Conservation (phyloP, 2,113 vertebrate species). For the Poecilia latipinna region DNA sequence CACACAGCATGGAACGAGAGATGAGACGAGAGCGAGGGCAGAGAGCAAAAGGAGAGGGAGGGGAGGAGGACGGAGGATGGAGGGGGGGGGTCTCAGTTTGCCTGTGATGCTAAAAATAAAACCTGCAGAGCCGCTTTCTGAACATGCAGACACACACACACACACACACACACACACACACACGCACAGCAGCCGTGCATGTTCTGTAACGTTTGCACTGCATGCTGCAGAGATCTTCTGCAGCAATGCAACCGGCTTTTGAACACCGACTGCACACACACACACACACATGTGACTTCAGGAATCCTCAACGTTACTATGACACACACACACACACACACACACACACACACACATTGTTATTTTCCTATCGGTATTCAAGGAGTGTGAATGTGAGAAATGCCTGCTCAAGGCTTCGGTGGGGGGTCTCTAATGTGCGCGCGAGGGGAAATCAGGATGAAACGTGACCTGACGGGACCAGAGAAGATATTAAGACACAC, state of each 20-base stretch:
- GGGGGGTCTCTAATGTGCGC: conserved; percentile 22
- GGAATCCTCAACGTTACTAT: conserved; percentile 4
- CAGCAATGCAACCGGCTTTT: conserved; percentile 1
- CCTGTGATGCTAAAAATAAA: conserved; percentile 80
- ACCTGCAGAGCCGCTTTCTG: conserved; percentile 66
- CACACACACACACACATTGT: not conserved
- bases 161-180: conserved; percentile 42
- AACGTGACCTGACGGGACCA: conserved; percentile 63
- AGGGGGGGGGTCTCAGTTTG: conserved; percentile 48
- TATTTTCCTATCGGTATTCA: conserved; percentile 42
- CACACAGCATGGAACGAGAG: conserved; percentile 32
- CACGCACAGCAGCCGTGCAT: conserved; percentile 57
- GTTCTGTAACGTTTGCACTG: conserved; percentile 7
- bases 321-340: not conserved
- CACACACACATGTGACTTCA: no score
- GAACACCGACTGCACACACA: conserved; percentile 12
- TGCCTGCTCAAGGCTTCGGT: conserved; percentile 29
- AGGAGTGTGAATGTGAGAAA: conserved; percentile 30
- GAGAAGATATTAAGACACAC: conserved; percentile 69
- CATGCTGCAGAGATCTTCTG: conserved; percentile 14
- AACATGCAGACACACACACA: conserved; percentile 61
- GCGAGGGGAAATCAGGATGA: conserved; percentile 35
- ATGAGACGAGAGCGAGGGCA: conserved; percentile 58
- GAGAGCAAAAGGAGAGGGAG: conserved; percentile 26
- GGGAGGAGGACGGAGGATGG: conserved; percentile 2